phyloP scores from a whole-genome alignment of 2,113 vertebrate genomes.

The Strix uralensis region DNA sequence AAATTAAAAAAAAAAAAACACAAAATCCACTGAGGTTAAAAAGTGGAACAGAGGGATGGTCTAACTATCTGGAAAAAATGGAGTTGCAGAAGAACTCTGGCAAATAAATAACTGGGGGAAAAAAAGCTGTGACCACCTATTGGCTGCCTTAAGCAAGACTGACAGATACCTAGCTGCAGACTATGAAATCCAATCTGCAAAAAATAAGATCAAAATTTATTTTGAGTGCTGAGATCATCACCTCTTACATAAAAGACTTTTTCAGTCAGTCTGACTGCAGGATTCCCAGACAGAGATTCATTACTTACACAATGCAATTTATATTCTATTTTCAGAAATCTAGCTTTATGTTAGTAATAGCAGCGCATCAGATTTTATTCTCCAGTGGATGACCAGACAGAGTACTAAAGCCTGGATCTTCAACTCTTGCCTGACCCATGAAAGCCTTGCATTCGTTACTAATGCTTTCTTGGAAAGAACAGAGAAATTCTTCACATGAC shows the following conservation, averaged over 20 bases:
- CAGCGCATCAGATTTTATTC: slow-evolving; percentile 2
- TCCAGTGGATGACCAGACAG: not conserved
- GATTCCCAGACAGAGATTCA: slow-evolving; percentile 54
- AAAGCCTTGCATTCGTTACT: not conserved
- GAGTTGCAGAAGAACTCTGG: not conserved
- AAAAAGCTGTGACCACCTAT: not conserved
- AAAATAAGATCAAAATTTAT: slow-evolving; percentile 50
- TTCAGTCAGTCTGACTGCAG: slow-evolving; percentile 43
- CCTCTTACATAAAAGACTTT: slow-evolving; percentile 46
- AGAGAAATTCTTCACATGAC: not conserved
- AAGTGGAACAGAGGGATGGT: not conserved
- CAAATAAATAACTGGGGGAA: not conserved
- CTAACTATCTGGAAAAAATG: not conserved
- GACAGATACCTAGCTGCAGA: slow-evolving; percentile 9
- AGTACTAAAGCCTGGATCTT: not conserved
- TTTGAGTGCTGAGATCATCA: slow-evolving; percentile 57
- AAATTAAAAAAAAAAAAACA: not conserved
- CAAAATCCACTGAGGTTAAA: not conserved
- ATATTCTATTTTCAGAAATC: slow-evolving; percentile 56
- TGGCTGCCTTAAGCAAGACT: slow-evolving; percentile 10
- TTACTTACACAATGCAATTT: slow-evolving; percentile 51
- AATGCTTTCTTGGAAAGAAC: slow-evolving; percentile 35
- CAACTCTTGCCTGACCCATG: not conserved
- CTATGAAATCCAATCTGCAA: slow-evolving; percentile 28
- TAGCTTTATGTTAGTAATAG: slow-evolving; percentile 22